Evolutionary conservation across 2,113 vertebrate genomes (phyloP).

Genomic region (Sturnus vulgaris): DNA sequence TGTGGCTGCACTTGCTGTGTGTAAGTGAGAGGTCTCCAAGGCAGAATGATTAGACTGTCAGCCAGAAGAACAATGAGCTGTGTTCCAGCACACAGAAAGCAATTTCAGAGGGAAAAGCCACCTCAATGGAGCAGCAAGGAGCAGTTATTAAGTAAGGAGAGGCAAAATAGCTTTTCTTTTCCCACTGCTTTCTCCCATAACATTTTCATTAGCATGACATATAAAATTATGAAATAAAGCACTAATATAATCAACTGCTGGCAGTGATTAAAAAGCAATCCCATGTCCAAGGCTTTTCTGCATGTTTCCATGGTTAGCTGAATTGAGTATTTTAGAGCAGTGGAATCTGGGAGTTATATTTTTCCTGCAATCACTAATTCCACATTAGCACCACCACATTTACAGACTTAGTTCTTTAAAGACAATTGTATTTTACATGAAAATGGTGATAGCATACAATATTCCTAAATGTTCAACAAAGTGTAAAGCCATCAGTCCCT

Average conservation of each 20-base stretch:
- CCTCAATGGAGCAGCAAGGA: background rate
- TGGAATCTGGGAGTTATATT: background rate
- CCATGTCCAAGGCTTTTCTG: background rate
- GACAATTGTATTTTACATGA: background rate
- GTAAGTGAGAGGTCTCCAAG: background rate
- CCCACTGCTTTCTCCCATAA: background rate
- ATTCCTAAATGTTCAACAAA: background rate
- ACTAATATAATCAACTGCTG: background rate
- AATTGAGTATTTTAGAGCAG: background rate
- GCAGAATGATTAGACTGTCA: conserved; percentile 4
- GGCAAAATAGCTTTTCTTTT: background rate
- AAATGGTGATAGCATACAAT: background rate
- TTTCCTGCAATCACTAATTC: background rate
- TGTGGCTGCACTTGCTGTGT: background rate
- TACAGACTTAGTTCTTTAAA: background rate
- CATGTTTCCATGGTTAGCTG: background rate
- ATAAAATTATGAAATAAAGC: background rate
- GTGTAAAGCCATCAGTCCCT: background rate
- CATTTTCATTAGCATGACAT: background rate
- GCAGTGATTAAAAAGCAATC: background rate
- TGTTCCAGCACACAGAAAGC: conserved; percentile 7
- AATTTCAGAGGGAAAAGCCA: background rate
- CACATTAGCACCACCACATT: background rate
- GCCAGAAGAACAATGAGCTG: conserved; percentile 34
- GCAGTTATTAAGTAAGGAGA: background rate